phyloP scores from a whole-genome alignment of 2,888 invertebrate genomes.

The Ophraella communa region DNA sequence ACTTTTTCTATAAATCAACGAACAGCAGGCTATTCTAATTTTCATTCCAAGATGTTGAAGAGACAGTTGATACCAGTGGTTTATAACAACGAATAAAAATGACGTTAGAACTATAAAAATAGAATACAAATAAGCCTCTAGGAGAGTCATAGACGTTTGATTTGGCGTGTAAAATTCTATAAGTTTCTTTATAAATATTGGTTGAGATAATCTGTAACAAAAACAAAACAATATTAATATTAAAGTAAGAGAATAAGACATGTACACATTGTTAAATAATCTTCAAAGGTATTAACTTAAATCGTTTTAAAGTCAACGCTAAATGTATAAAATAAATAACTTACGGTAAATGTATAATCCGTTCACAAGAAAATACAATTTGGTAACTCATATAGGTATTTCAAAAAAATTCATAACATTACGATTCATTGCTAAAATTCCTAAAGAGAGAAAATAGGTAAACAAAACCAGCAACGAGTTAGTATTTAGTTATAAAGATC shows the following conservation, averaged over 20 bases:
- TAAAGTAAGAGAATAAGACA: no score
- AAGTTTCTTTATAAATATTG: constrained; percentile 47
- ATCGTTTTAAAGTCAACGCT: not conserved
- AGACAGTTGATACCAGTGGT: constrained; percentile 86
- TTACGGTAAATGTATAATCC: no score
- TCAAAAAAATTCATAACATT: no score
- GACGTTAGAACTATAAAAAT: constrained; percentile 43
- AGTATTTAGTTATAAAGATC: no score
- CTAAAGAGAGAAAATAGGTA: no score
- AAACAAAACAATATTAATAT: not conserved
- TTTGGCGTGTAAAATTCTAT: constrained; percentile 46
- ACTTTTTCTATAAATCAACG: constrained; percentile 70
- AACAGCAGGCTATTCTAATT: constrained; percentile 75
- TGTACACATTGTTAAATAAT: no score
- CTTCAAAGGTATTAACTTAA: no score
- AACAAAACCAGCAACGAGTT: no score
- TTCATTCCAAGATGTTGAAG: constrained; percentile 81
- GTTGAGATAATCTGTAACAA: constrained; percentile 47
- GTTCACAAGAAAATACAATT: no score
- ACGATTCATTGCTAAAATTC: no score
- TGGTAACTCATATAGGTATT: no score
- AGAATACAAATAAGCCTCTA: constrained; percentile 46
- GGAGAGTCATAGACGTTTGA: constrained; percentile 35
- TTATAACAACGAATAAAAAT: constrained; percentile 70
- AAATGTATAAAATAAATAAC: no score